Percentiles rank a stretch among this genome's conserved stretches.
Evolutionary conservation across 2,888 invertebrate species (phyloP).

Genomic region (Caenorhabditis sp.): DNA sequence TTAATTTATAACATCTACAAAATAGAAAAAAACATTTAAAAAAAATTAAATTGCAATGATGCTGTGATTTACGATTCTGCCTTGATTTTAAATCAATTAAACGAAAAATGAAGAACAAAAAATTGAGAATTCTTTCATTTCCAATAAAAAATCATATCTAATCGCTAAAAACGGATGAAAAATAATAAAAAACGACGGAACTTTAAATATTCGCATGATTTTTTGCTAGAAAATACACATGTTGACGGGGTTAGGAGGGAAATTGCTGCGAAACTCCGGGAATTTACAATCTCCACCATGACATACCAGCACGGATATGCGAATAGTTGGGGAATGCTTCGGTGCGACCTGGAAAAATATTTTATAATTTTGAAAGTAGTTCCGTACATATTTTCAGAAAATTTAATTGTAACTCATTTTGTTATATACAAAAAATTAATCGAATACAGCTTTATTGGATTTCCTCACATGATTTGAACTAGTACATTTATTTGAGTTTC

Average conservation of each 20-base stretch:
- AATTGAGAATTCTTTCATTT: neutral
- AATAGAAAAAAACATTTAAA: too few species aligned
- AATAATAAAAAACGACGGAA: neutral
- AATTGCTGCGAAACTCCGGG: neutral
- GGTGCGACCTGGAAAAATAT: conserved; percentile 50
- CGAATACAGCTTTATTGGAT: too few species aligned
- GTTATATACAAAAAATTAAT: too few species aligned
- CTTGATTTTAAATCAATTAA: too few species aligned
- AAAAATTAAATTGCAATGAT: too few species aligned
- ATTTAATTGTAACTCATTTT: too few species aligned
- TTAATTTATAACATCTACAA: too few species aligned
- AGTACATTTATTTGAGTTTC: too few species aligned
- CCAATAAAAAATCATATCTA: conserved; percentile 2
- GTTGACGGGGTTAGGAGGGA: neutral
- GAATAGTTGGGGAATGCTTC: conserved; percentile 68
- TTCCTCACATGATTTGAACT: too few species aligned
- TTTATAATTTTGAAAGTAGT: conserved; percentile 5
- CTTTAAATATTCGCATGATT: conserved; percentile 1
- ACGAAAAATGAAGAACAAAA: too few species aligned
- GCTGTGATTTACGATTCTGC: too few species aligned
- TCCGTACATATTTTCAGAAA: neutral
- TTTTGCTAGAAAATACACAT: neutral
- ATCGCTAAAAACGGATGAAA: conserved; percentile 1
- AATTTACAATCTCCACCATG: conserved; percentile 67
- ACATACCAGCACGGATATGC: conserved; percentile 64